These are phyloP conservation scores for Epinotia bilunana DNA, from an alignment of 2,888 invertebrate genomes.

Conservation along the genomic window DNA sequence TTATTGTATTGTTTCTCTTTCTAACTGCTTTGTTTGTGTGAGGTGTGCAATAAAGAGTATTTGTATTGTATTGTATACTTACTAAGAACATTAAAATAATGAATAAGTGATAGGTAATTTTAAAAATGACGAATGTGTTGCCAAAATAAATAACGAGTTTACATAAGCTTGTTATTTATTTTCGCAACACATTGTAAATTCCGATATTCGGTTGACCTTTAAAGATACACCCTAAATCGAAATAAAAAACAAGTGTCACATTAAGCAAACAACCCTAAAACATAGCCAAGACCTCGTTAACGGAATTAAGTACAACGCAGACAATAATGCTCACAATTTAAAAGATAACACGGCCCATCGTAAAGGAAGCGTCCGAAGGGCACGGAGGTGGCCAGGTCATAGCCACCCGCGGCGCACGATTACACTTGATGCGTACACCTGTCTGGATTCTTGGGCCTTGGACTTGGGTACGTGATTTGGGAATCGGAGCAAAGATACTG, in stretches of 20 bases:
- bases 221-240: not conserved
- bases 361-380: slow-evolving; percentile 69
- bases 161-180: not conserved
- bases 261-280: slow-evolving; percentile 2
- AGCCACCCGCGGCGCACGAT: slow-evolving; percentile 56
- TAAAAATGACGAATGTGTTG: no score
- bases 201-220: not conserved
- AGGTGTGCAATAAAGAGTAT: no score
- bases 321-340: slow-evolving; percentile 46
- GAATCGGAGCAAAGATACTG: slow-evolving; percentile 9
- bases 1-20: no score
- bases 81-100: not conserved
- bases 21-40: no score
- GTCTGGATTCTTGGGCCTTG: slow-evolving; percentile 33
- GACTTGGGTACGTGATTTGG: slow-evolving; percentile 3
- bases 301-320: slow-evolving; percentile 54
- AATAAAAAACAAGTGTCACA: slow-evolving; percentile 5
- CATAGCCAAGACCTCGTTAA: slow-evolving; percentile 43
- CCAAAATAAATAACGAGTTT: no score
- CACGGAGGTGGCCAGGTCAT: slow-evolving; percentile 68
- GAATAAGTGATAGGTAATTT: no score
- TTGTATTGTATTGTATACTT: no score
- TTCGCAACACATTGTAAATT: not conserved
- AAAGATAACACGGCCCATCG: slow-evolving; percentile 63
- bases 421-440: slow-evolving; percentile 40